These are phyloP conservation scores for Peromyscus californicus DNA, from an alignment of 2,113 vertebrate genomes.

Conservation along the genomic window DNA sequence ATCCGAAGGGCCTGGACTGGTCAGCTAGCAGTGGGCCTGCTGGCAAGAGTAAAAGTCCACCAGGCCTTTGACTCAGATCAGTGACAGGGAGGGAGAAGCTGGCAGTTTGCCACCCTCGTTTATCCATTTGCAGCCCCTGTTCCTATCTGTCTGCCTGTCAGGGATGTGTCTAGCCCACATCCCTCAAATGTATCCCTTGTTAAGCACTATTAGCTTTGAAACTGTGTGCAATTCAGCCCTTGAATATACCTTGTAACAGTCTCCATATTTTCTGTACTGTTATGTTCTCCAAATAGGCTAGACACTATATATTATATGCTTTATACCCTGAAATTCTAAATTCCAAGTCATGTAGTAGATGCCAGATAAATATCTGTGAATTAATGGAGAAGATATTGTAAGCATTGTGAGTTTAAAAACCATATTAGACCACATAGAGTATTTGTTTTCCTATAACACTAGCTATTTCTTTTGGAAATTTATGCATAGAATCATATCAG, in stretches of 20 bases:
- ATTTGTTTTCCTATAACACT: neutral
- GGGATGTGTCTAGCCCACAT: neutral
- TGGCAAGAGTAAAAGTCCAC: neutral
- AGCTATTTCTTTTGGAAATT: neutral
- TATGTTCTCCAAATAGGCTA: neutral
- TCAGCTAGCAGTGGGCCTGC: too few species aligned
- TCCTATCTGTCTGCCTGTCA: neutral
- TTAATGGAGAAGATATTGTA: neutral
- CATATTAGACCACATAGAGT: neutral
- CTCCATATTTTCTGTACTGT: conserved; percentile 4
- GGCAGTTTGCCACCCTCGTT: neutral
- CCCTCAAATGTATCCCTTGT: neutral
- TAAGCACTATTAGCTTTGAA: neutral
- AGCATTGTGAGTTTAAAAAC: neutral
- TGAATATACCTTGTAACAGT: neutral
- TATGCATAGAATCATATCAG: neutral
- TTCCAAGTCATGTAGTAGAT: neutral
- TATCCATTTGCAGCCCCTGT: too few species aligned
- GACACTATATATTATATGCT: neutral
- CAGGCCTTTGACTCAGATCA: neutral
- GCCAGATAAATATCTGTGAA: neutral
- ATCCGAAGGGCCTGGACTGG: neutral
- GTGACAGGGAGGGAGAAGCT: too few species aligned
- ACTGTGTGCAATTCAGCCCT: neutral
- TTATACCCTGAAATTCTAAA: neutral